A percentile compares a stretch with the other conserved stretches of the same genome.
phyloP scores from a whole-genome alignment of 1,140 invertebrate genomes.

The Psix sp. region DNA sequence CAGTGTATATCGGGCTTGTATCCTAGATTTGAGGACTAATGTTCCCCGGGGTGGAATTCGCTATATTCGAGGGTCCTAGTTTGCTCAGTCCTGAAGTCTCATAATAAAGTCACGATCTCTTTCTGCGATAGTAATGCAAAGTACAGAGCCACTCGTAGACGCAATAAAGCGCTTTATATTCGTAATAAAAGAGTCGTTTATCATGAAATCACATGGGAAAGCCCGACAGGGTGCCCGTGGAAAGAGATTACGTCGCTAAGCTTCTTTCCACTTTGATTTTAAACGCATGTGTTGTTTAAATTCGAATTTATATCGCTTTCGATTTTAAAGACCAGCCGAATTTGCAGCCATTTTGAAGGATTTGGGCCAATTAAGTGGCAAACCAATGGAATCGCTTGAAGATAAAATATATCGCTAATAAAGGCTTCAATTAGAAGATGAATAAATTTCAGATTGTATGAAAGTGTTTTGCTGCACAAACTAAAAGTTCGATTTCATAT shows the following conservation, averaged over 20 bases:
- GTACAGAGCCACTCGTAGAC: constrained; percentile 45
- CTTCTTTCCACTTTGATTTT: constrained; percentile 39
- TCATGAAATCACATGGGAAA: constrained; percentile 56
- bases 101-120: constrained; percentile 64
- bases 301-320: constrained; percentile 16
- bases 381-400: no score
- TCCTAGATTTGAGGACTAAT: constrained; percentile 60
- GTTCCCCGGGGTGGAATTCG: constrained; percentile 58
- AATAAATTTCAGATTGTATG: no score
- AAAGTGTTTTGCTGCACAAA: no score
- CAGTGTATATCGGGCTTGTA: constrained; percentile 28
- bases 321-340: neutral
- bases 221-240: constrained; percentile 15
- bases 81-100: constrained; percentile 52
- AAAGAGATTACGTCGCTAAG: constrained; percentile 41
- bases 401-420: no score
- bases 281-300: constrained; percentile 26
- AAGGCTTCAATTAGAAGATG: no score
- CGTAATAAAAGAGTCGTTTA: constrained; percentile 63
- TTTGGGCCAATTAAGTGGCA: no score
- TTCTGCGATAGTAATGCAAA: constrained; percentile 56
- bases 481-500: no score
- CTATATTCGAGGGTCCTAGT: constrained; percentile 50
- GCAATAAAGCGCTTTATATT: constrained; percentile 63
- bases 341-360: neutral